Conservation (phyloP, 2,797 vertebrate species). For the Chanos chanos region DNA sequence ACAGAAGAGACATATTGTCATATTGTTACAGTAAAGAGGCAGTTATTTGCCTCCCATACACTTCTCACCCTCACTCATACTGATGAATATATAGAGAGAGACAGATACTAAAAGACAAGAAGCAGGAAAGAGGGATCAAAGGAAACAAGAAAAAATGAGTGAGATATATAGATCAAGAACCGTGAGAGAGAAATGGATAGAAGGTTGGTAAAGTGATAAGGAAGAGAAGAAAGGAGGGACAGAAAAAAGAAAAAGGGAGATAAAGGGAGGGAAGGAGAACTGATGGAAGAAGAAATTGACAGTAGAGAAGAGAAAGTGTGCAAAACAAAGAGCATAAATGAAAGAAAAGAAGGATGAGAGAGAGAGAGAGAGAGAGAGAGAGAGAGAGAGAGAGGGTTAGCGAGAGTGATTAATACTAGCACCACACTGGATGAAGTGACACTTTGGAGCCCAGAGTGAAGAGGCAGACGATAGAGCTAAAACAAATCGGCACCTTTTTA, state of each 20-base stretch:
- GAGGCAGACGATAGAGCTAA: constrained; percentile 50
- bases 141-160: not conserved
- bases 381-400: constrained; percentile 20
- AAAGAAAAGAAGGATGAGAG: constrained; percentile 32
- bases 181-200: not conserved
- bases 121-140: not conserved
- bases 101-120: constrained; percentile 31
- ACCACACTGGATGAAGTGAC: constrained; percentile 53
- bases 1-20: too few relatives aligned
- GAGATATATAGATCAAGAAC: not conserved
- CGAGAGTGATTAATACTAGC: constrained; percentile 61
- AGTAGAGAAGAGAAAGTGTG: too few relatives aligned
- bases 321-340: too few relatives aligned
- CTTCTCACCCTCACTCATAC: constrained; percentile 40
- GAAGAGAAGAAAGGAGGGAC: not conserved
- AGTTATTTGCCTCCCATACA: too few relatives aligned
- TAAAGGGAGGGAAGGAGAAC: too few relatives aligned
- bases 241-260: not conserved
- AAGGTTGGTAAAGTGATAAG: too few relatives aligned
- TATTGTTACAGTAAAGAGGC: too few relatives aligned
- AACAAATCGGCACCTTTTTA: constrained; percentile 66
- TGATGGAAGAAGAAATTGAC: too few relatives aligned
- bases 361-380: constrained; percentile 14
- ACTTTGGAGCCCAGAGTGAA: constrained; percentile 49
- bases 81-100: constrained; percentile 37